A percentile compares a stretch with the other conserved stretches of the same genome.
Conservation (phyloP, 2,888 invertebrate species). For the Caenorhabditis sinica region DNA sequence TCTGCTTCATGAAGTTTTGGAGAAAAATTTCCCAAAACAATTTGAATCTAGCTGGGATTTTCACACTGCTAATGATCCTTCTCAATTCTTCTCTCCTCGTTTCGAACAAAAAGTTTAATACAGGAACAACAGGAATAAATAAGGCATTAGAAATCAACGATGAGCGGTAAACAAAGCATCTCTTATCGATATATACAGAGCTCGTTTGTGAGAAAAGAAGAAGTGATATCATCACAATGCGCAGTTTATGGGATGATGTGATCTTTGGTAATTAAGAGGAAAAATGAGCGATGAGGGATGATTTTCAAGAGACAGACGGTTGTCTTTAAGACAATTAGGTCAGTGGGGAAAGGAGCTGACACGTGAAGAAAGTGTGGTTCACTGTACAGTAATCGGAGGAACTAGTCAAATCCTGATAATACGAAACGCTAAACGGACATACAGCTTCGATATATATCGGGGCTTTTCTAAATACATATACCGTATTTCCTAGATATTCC, state of each 20-base stretch:
- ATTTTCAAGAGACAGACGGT: neutral
- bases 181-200: slow-evolving; percentile 30
- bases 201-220: slow-evolving; percentile 11
- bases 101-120: slow-evolving; percentile 27
- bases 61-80: neutral
- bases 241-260: slow-evolving; percentile 29
- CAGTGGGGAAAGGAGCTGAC: neutral
- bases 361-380: neutral
- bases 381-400: too few relatives aligned
- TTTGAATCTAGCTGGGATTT: too few relatives aligned
- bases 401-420: too few relatives aligned
- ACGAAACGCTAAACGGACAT: too few relatives aligned
- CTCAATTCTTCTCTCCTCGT: neutral
- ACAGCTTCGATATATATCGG: too few relatives aligned
- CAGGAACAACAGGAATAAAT: slow-evolving; percentile 38
- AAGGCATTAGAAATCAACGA: slow-evolving; percentile 38
- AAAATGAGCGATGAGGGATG: neutral
- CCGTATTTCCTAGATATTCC: too few relatives aligned
- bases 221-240: slow-evolving; percentile 34
- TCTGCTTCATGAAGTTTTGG: too few relatives aligned
- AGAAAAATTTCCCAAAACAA: too few relatives aligned
- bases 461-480: too few relatives aligned
- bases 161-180: slow-evolving; percentile 40
- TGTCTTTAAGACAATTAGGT: neutral
- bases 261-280: slow-evolving; percentile 31